phyloP scores from a whole-genome alignment of 2,113 vertebrate genomes.

The Sander vitreus region DNA sequence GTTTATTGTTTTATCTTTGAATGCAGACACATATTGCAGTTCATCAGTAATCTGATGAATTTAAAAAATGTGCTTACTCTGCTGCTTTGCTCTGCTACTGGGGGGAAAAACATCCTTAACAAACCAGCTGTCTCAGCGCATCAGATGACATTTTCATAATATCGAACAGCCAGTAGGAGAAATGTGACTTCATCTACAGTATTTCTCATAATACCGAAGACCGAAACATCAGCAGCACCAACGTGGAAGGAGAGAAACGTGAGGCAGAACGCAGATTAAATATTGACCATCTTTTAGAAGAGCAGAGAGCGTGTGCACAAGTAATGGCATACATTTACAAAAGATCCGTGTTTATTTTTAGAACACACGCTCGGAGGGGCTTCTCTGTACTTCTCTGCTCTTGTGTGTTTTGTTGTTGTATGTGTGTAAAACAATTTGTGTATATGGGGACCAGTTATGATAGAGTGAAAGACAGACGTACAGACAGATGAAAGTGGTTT shows the following conservation, averaged over 20 bases:
- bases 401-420: not conserved
- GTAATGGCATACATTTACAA: constrained; percentile 64
- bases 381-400: constrained; percentile 15
- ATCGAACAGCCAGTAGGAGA: constrained; percentile 49
- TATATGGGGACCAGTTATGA: not conserved
- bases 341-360: constrained; percentile 72
- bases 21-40: constrained; percentile 23
- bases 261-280: constrained; percentile 66
- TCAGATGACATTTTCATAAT: constrained; percentile 72
- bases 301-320: constrained; percentile 38
- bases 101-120: constrained; percentile 41
- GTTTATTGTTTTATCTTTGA: constrained; percentile 13
- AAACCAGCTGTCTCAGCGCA: constrained; percentile 74
- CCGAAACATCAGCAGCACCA: constrained; percentile 33
- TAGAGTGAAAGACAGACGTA: not conserved
- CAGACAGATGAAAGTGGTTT: constrained; percentile 19
- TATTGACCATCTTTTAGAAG: constrained; percentile 76
- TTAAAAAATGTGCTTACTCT: constrained; percentile 32
- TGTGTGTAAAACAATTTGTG: not conserved
- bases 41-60: constrained; percentile 40
- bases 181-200: constrained; percentile 54
- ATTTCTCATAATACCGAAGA: constrained; percentile 69
- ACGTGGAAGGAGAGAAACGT: constrained; percentile 11
- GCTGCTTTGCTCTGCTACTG: constrained; percentile 46
- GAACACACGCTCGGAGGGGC: constrained; percentile 53